These are phyloP conservation scores for Syrphus vitripennis DNA, from an alignment of 2,888 invertebrate species.

Conservation along the genomic window DNA sequence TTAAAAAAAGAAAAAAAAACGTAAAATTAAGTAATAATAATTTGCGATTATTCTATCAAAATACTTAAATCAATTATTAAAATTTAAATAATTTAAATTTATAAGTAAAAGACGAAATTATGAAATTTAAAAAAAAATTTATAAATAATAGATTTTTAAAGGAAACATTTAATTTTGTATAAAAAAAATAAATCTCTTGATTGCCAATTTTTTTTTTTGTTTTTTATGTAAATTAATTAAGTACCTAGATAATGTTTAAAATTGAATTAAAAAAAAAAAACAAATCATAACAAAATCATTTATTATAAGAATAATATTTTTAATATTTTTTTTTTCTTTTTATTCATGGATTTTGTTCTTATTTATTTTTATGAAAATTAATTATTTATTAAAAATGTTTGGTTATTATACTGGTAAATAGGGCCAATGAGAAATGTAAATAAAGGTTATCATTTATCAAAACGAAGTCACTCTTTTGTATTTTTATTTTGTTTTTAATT, in stretches of 20 bases:
- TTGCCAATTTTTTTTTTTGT: conserved; percentile 50
- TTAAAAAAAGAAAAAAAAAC: not conserved
- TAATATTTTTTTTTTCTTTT: not conserved
- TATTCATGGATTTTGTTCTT: not conserved
- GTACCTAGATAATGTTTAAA: not conserved
- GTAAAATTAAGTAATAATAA: not conserved
- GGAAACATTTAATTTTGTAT: conserved; percentile 34
- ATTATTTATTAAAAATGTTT: conserved; percentile 1
- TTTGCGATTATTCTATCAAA: conserved; percentile 38
- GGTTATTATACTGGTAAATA: not conserved
- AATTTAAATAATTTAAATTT: conserved; percentile 26
- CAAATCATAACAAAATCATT: not conserved
- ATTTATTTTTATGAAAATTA: not conserved
- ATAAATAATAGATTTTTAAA: not conserved
- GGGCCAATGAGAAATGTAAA: not conserved
- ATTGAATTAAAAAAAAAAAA: not conserved
- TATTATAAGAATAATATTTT: not conserved
- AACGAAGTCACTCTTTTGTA: not conserved
- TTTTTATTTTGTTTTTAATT: not conserved
- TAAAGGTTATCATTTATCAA: not conserved
- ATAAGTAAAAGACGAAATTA: not conserved
- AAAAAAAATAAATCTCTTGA: conserved; percentile 43
- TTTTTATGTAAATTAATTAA: not conserved
- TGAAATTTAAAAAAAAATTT: not conserved
- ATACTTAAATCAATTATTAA: conserved; percentile 1